phyloP scores from a whole-genome alignment of 2,797 vertebrate species.

The Manis pentadactyla region DNA sequence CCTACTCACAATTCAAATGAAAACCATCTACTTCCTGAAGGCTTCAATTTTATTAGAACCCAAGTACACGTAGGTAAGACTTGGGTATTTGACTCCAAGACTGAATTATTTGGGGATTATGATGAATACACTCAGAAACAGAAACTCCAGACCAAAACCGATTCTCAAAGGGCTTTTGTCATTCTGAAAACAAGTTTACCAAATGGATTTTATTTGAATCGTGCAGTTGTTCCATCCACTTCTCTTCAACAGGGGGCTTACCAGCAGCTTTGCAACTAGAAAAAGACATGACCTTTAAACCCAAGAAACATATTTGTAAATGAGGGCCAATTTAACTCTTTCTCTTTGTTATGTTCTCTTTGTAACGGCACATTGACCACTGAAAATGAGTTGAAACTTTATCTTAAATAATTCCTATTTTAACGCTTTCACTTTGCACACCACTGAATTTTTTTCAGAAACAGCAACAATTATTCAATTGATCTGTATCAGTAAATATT shows the following conservation, averaged over 20 bases:
- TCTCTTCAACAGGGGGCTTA: slow-evolving; percentile 25
- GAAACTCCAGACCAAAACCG: background rate
- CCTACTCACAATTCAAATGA: background rate
- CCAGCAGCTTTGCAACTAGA: slow-evolving; percentile 34
- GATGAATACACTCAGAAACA: background rate
- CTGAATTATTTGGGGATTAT: background rate
- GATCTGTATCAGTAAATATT: background rate
- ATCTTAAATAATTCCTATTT: background rate
- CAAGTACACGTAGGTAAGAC: slow-evolving; percentile 39
- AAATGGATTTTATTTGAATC: slow-evolving; percentile 10
- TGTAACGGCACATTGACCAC: slow-evolving; percentile 22
- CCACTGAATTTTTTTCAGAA: background rate
- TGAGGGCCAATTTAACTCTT: slow-evolving; percentile 59
- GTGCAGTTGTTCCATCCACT: background rate
- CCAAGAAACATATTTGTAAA: too few species aligned
- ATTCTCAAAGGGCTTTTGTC: slow-evolving; percentile 9
- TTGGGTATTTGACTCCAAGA: background rate
- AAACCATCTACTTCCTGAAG: slow-evolving; percentile 31
- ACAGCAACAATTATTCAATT: background rate
- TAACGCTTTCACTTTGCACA: background rate
- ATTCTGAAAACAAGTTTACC: background rate
- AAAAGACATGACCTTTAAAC: background rate
- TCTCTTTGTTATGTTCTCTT: slow-evolving; percentile 66
- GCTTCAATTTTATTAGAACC: slow-evolving; percentile 21
- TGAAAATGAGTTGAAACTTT: background rate